Percentiles rank a stretch among this genome's conserved stretches.
These are phyloP conservation scores for Caenorhabditis sp. DNA, from an alignment of 2,888 invertebrate species.

Conservation along the genomic window DNA sequence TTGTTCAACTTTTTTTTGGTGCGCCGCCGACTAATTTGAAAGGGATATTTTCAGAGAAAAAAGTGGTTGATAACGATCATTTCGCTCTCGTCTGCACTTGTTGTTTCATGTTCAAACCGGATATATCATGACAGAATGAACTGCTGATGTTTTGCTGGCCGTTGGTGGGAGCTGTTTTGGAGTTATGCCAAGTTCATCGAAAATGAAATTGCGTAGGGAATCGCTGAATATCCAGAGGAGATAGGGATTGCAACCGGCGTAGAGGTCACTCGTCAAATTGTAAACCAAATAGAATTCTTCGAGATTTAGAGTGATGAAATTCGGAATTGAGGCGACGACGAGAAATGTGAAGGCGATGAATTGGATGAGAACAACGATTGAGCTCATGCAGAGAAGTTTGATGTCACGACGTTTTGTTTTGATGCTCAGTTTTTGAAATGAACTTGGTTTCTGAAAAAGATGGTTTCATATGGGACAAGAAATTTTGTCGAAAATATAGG, in stretches of 20 bases:
- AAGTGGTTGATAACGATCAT: neutral
- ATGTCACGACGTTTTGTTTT: slow-evolving; percentile 6
- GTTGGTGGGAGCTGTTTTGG: neutral
- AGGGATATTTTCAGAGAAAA: neutral
- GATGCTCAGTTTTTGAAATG: slow-evolving; percentile 3
- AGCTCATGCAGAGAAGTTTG: slow-evolving; percentile 25
- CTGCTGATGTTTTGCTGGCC: neutral
- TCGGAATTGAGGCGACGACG: slow-evolving; percentile 2
- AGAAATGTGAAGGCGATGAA: slow-evolving; percentile 19
- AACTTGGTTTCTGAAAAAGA: neutral
- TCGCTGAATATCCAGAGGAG: slow-evolving; percentile 31
- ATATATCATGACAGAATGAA: neutral
- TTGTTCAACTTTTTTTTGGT: too few species aligned
- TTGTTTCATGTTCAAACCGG: neutral
- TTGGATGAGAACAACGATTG: slow-evolving; percentile 26
- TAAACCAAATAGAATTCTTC: slow-evolving; percentile 30
- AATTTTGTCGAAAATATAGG: too few species aligned
- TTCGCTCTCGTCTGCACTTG: neutral
- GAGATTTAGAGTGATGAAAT: slow-evolving; percentile 1
- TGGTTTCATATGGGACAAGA: too few species aligned
- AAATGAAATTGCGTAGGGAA: slow-evolving; percentile 21
- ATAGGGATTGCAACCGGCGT: slow-evolving; percentile 26
- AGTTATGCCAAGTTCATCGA: slow-evolving; percentile 4
- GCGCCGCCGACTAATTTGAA: neutral
- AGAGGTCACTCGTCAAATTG: slow-evolving; percentile 25